Conservation (phyloP, 2,113 vertebrate species). For the Phylloscopus whistleri region DNA sequence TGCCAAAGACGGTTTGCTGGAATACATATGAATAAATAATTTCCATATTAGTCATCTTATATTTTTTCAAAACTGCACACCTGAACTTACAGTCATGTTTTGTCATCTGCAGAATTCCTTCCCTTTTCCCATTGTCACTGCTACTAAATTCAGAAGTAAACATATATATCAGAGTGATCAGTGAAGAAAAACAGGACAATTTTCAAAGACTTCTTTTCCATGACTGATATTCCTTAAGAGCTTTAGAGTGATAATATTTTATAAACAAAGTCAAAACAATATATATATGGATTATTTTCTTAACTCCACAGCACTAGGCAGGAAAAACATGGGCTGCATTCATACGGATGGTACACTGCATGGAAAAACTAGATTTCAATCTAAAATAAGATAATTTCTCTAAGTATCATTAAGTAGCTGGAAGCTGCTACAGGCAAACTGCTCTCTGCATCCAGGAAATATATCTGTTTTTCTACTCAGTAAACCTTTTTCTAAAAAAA, state of each 20-base stretch:
- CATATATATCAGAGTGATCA: accelerated
- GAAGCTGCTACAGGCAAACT: background rate
- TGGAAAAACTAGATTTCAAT: background rate
- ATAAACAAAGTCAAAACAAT: background rate
- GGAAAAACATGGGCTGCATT: background rate
- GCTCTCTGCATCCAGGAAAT: background rate
- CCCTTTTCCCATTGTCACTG: background rate
- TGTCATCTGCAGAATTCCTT: background rate
- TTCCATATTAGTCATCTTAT: background rate
- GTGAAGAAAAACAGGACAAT: background rate
- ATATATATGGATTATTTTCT: background rate
- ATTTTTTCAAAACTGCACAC: background rate
- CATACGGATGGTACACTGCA: background rate
- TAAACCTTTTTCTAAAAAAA: background rate
- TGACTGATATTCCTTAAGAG: background rate
- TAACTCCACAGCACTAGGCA: background rate
- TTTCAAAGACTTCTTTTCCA: background rate
- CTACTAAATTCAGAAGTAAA: background rate
- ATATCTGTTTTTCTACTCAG: background rate
- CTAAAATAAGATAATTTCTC: background rate
- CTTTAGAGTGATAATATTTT: background rate
- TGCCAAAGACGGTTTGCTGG: background rate
- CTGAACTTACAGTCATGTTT: background rate
- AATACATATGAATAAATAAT: background rate
- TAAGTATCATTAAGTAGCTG: background rate